Conservation (phyloP, 2,797 vertebrate species). For the Otolemur crassicaudatus region DNA sequence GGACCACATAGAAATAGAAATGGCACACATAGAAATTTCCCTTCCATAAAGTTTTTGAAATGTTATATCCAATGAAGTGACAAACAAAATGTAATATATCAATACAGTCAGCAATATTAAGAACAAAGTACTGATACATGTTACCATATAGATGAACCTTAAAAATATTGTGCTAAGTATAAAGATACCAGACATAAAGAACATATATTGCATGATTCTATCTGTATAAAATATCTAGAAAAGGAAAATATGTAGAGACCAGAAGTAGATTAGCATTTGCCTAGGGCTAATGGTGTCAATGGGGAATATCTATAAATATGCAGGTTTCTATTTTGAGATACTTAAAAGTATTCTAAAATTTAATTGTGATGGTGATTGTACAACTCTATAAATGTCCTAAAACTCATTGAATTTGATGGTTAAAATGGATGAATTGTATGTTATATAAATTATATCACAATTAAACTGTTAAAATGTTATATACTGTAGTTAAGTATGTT, state of each 20-base stretch:
- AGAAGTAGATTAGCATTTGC: neutral
- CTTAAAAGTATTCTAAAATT: slow-evolving; percentile 34
- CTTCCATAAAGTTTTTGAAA: neutral
- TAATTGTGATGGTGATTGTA: neutral
- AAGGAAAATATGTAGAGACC: neutral
- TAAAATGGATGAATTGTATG: neutral
- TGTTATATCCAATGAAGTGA: neutral
- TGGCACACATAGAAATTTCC: neutral
- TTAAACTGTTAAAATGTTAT: neutral
- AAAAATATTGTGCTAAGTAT: neutral
- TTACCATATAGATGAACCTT: neutral
- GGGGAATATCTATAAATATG: neutral
- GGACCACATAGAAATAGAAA: too few relatives aligned
- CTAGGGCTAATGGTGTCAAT: neutral
- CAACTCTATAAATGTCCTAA: neutral
- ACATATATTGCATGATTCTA: neutral
- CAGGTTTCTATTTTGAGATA: neutral
- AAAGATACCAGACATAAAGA: neutral
- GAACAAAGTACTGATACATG: neutral
- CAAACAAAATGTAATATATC: neutral
- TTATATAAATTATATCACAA: neutral
- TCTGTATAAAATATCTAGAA: neutral
- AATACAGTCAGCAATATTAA: neutral
- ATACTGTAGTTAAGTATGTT: neutral
- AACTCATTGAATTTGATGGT: neutral